These are phyloP conservation scores for Coreius guichenoti DNA, from an alignment of 2,797 vertebrate species.

Conservation along the genomic window DNA sequence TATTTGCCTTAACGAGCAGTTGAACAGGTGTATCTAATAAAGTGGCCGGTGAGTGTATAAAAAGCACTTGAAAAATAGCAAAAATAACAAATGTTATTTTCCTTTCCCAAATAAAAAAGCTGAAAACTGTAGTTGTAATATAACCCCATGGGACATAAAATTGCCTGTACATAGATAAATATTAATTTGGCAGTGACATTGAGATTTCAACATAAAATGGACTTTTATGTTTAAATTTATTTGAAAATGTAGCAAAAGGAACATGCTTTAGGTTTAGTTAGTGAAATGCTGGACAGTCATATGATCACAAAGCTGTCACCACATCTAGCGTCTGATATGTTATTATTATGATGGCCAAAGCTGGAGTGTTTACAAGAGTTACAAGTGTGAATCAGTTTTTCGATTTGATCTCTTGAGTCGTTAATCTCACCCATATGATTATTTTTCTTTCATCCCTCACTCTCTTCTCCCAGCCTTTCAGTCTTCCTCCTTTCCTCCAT, in stretches of 20 bases:
- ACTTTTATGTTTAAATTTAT: not conserved
- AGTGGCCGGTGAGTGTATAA: not conserved
- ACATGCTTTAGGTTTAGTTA: not conserved
- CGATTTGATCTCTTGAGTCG: conserved; percentile 56
- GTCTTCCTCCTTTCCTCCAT: conserved; percentile 14
- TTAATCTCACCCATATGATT: conserved; percentile 66
- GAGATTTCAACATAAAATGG: not conserved
- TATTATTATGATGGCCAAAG: not conserved
- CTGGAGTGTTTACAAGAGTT: not conserved
- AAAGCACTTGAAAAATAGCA: not conserved
- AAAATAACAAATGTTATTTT: too few relatives aligned
- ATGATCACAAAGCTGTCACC: not conserved
- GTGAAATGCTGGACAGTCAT: not conserved
- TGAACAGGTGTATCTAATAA: not conserved
- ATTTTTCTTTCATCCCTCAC: conserved; percentile 55
- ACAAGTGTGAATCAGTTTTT: conserved; percentile 44
- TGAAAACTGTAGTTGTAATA: not conserved
- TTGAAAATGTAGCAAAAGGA: not conserved
- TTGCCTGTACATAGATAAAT: too few relatives aligned
- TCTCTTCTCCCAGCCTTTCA: conserved; percentile 42
- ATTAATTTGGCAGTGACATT: not conserved
- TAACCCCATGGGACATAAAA: not conserved
- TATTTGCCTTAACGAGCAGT: not conserved
- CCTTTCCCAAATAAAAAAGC: not conserved
- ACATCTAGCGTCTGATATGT: not conserved